Evolutionary conservation across 2,797 vertebrate genomes (phyloP).

Genomic region (Babyrousa celebensis): DNA sequence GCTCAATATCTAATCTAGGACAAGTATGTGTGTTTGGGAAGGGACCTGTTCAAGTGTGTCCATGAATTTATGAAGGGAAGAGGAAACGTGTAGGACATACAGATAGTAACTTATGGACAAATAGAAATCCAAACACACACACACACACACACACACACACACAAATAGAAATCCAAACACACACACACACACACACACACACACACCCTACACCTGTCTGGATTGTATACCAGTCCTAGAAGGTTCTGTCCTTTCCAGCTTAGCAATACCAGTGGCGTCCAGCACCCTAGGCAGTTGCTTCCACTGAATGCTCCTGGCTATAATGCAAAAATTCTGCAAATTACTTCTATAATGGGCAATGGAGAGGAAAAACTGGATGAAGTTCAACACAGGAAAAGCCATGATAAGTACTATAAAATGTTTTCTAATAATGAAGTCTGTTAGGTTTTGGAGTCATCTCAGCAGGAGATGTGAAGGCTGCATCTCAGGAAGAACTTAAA

Average conservation of each 20-base stretch:
- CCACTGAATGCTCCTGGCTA: neutral
- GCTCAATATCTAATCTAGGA: neutral
- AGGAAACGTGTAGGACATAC: neutral
- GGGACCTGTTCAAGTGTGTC: neutral
- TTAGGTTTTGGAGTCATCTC: conserved; percentile 62
- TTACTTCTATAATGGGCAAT: conserved; percentile 59
- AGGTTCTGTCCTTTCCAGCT: neutral
- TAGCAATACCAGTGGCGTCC: neutral
- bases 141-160: no score
- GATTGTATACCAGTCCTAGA: neutral
- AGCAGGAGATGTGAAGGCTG: neutral
- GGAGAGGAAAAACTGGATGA: conserved; percentile 73
- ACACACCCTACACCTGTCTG: neutral
- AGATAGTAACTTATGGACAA: neutral
- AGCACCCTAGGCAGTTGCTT: neutral
- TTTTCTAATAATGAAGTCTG: conserved; percentile 64
- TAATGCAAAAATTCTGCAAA: conserved; percentile 71
- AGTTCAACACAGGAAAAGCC: conserved; percentile 68
- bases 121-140: neutral
- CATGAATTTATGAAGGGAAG: neutral
- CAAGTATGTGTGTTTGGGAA: neutral
- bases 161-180: no score
- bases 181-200: neutral
- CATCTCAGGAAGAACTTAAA: conserved; percentile 23
- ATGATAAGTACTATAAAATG: conserved; percentile 64